phyloP scores from a whole-genome alignment of 2,113 vertebrate genomes.

The Leuciscus idus region DNA sequence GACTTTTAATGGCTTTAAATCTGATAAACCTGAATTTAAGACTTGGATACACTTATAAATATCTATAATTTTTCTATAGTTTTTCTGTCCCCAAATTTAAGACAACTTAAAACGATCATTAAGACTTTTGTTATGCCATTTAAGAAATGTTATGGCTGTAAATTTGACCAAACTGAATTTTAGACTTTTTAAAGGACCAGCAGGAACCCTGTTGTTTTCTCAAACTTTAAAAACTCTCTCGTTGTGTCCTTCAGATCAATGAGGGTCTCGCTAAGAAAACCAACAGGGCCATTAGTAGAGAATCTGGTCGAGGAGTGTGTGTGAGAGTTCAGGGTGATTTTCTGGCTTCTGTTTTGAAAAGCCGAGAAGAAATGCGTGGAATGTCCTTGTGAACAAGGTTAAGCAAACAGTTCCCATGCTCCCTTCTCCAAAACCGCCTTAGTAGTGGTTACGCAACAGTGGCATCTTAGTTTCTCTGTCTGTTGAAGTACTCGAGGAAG shows the following conservation, averaged over 20 bases:
- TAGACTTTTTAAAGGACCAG: no score
- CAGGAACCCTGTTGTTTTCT: not conserved
- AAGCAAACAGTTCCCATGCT: slow-evolving; percentile 4
- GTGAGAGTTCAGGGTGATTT: no score
- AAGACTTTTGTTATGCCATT: not conserved
- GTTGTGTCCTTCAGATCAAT: not conserved
- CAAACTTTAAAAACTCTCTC: not conserved
- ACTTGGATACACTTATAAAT: no score
- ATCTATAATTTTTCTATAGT: no score
- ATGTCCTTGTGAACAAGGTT: not conserved
- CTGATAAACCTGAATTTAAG: not conserved
- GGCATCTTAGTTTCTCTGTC: no score
- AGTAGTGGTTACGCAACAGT: not conserved
- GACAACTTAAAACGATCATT: not conserved
- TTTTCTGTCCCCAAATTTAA: not conserved
- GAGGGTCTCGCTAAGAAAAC: not conserved
- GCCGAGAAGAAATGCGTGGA: not conserved
- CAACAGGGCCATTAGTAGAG: not conserved
- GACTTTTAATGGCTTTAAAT: not conserved
- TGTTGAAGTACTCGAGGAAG: no score
- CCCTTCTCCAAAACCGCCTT: not conserved
- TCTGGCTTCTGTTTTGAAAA: slow-evolving; percentile 12
- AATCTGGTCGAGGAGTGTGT: not conserved
- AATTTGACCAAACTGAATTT: not conserved
- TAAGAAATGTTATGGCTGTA: not conserved